Evolutionary conservation across 1,140 invertebrate genomes (phyloP).

Genomic region (Triops cancriformis): DNA sequence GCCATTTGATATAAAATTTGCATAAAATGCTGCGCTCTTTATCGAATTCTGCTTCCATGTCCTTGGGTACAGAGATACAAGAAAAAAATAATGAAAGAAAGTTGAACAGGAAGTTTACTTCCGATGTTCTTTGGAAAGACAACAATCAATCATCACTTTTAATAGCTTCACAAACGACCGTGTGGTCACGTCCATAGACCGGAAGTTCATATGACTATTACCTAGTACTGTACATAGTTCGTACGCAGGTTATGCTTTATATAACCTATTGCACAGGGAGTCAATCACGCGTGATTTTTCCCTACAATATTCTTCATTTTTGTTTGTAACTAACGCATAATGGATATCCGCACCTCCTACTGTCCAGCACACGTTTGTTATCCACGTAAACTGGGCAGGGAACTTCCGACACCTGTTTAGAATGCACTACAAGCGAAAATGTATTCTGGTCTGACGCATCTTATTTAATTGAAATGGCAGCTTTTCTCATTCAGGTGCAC

Average conservation of each 20-base stretch:
- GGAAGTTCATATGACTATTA: no score
- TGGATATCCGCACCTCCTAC: not conserved
- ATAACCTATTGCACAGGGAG: no score
- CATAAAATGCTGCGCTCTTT: no score
- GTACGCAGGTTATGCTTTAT: no score
- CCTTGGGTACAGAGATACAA: not conserved
- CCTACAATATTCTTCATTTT: no score
- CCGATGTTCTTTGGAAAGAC: not conserved
- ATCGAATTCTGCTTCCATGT: no score
- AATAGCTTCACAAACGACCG: not conserved
- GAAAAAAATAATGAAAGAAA: not conserved
- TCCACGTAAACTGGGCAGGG: not conserved
- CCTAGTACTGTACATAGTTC: no score
- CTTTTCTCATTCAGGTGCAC: not conserved
- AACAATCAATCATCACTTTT: not conserved
- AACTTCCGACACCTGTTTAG: constrained; percentile 11
- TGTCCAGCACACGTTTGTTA: not conserved
- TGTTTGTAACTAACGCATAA: not conserved
- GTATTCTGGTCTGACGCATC: not conserved
- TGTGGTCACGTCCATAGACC: no score
- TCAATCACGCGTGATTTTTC: no score
- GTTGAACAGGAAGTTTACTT: not conserved
- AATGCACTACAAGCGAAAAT: not conserved
- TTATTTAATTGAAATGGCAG: not conserved
- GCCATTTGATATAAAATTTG: no score